Evolutionary conservation across 1,140 invertebrate genomes (phyloP), one percentile per base, ranked within the genome.

Genomic region (Lepidurus couesii): DNA sequence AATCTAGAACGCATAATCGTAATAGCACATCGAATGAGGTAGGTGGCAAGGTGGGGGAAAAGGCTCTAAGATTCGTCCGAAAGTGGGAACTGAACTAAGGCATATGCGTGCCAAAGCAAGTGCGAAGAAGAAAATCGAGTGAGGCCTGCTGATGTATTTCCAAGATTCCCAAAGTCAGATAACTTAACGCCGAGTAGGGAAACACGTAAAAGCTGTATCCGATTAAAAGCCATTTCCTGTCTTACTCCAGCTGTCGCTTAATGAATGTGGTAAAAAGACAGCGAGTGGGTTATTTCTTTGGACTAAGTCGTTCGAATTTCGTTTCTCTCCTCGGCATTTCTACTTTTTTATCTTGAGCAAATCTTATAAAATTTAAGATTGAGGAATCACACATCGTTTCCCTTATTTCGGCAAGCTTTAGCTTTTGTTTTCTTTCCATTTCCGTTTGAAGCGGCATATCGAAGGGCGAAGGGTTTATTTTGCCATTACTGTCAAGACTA

Each of bases 141-240:
- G 16, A 21, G 53, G 21, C 6, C 53, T 65, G 53, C 53, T 65
- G 53, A 16, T 65, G 53, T 65, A 16, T 65, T 65, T 65, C 53
- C 53, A n/a, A 65, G 53, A 65, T 65, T 21, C 53, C 53, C 34
- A 34, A 65, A 65, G 53, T n/a, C 21, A 7, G 53, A 65, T 21
- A 21, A 65, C 21, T 65, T 21, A 11, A 7, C 16, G 53, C 13
- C 16, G 53, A 65, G 16, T 65, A 21, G 16, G 16, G 13, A 21
- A 65, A 65, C 53, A 65, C 53, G 53, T 16, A 65, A 65, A 65
- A 65, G 53, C 53, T 65, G n/a, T 65, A n/a, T 65, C 8, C 53
- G 53, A 65, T 65, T 65, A 65, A 65, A 65, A 65, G 53, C 21
- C 53, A 21, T 65, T 65, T 65, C 53, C 6, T 65, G 53, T 65